These are phyloP conservation scores for Ornithorhynchus anatinus DNA, from an alignment of 2,113 vertebrate species.

Conservation along the genomic window DNA sequence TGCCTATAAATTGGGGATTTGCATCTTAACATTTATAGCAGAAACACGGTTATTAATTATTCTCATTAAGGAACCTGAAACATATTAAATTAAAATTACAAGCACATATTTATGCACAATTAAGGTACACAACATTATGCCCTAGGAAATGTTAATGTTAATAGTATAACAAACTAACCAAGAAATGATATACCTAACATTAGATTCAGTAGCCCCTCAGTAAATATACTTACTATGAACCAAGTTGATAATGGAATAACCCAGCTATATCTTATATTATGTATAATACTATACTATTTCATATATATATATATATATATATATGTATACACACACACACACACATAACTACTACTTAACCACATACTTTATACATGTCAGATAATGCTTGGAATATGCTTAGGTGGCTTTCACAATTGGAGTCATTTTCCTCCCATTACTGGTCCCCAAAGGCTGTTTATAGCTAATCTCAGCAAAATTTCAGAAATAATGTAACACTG, in stretches of 20 bases:
- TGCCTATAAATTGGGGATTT: constrained; percentile 19
- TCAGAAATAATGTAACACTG: not conserved
- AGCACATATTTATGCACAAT: constrained; percentile 3
- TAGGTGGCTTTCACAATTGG: not conserved
- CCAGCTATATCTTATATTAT: too few species aligned
- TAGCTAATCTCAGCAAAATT: not conserved
- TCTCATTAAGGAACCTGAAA: constrained; percentile 44
- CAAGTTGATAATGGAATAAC: not conserved
- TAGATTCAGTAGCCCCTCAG: not conserved
- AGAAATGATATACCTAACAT: not conserved
- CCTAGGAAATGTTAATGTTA: not conserved
- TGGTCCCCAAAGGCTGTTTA: not conserved
- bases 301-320: too few species aligned
- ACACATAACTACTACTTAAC: not conserved
- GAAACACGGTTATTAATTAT: constrained; percentile 53
- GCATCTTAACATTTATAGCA: constrained; percentile 42
- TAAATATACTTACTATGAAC: not conserved
- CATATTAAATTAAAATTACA: constrained; percentile 42
- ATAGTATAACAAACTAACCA: not conserved
- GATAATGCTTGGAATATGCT: not conserved
- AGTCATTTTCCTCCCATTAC: not conserved
- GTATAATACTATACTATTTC: not conserved
- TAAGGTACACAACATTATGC: not conserved
- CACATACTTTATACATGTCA: too few species aligned
- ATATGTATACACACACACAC: not conserved